A percentile compares a stretch with the other conserved stretches of the same genome.
These are phyloP conservation scores for Cactoblastis cactorum DNA, from an alignment of 2,888 invertebrate genomes.

Conservation along the genomic window DNA sequence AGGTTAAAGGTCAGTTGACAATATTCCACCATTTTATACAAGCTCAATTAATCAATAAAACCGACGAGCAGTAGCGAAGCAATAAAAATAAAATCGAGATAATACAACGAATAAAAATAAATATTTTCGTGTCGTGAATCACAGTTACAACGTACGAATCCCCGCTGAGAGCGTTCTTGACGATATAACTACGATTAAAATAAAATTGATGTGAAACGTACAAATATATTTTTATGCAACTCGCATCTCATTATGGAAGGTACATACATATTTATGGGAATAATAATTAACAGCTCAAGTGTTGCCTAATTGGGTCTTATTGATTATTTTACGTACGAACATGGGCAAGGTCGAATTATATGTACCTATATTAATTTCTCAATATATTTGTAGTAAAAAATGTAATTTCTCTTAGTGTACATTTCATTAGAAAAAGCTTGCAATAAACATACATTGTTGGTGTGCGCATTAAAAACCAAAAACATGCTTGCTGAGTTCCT, in stretches of 20 bases:
- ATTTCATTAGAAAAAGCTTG: too few species aligned
- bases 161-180: conserved; percentile 1
- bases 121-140: background rate
- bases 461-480: too few species aligned
- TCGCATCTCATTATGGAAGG: background rate
- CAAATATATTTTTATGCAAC: background rate
- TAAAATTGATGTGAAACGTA: background rate
- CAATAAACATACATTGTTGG: too few species aligned
- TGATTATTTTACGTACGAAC: too few species aligned
- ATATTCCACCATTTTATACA: background rate
- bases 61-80: background rate
- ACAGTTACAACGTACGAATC: background rate
- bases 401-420: too few species aligned
- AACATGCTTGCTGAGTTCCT: too few species aligned
- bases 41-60: conserved; percentile 2
- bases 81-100: conserved; percentile 1
- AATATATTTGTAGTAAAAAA: too few species aligned
- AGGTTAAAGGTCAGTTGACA: conserved; percentile 8
- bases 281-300: too few species aligned
- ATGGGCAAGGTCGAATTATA: too few species aligned
- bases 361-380: too few species aligned
- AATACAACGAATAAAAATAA: background rate
- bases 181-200: background rate
- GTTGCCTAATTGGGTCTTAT: too few species aligned
- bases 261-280: background rate